A percentile compares a stretch with the other conserved stretches of the same genome.
Conservation (phyloP, 2,797 vertebrate species). For the Microhierax caerulescens region DNA sequence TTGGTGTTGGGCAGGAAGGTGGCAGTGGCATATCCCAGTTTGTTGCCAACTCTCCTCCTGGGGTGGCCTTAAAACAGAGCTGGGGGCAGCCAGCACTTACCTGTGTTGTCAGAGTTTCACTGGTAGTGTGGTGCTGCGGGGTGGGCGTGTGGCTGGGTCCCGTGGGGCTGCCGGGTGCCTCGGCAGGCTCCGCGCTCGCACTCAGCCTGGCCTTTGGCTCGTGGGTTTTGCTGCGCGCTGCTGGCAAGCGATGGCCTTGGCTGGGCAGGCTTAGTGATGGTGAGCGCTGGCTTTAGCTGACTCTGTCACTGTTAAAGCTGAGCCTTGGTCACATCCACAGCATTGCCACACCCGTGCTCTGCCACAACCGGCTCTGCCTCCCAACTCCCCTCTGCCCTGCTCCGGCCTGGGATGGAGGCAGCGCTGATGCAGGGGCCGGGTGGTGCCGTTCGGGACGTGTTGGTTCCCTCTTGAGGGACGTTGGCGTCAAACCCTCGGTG, state of each 20-base stretch:
- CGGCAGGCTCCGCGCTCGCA: accelerated
- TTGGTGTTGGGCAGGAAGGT: neutral
- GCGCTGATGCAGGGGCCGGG: neutral
- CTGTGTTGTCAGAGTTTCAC: neutral
- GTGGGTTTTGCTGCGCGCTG: neutral
- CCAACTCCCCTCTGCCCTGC: neutral
- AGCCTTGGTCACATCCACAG: neutral
- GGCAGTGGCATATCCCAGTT: neutral
- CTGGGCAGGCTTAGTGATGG: neutral
- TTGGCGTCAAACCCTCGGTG: conserved; percentile 4
- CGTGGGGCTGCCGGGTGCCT: neutral
- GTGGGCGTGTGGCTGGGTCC: neutral
- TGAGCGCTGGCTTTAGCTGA: neutral
- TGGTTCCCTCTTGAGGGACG: conserved; percentile 44
- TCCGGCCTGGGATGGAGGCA: neutral
- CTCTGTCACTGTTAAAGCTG: neutral
- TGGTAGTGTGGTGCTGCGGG: neutral
- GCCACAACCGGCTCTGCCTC: neutral
- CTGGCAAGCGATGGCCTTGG: neutral
- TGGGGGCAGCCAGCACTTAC: neutral
- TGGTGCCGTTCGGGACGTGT: neutral
- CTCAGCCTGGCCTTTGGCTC: neutral
- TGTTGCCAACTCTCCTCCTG: neutral
- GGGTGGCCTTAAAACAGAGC: neutral
- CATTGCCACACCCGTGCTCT: accelerated